phyloP scores from a whole-genome alignment of 2,113 vertebrate species.

The Anguilla rostrata region DNA sequence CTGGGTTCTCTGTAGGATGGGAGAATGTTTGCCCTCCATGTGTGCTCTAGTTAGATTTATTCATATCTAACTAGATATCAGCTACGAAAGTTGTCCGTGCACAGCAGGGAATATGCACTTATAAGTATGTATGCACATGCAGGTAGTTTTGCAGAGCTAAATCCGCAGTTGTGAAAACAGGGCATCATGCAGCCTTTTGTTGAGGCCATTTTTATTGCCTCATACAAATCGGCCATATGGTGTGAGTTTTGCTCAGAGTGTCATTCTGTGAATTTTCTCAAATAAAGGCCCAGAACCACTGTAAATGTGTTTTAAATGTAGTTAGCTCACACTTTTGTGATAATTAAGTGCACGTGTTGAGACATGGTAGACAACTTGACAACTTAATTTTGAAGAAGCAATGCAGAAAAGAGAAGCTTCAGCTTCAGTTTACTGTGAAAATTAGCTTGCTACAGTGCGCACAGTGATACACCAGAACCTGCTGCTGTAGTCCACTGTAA shows the following conservation, averaged over 20 bases:
- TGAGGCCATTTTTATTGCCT: too few species aligned
- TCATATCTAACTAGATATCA: background rate
- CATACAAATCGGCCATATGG: too few species aligned
- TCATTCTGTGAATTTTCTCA: too few species aligned
- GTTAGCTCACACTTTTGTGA: background rate
- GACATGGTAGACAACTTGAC: background rate
- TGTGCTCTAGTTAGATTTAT: background rate
- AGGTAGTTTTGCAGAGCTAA: background rate
- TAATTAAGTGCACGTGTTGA: background rate
- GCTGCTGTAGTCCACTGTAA: background rate
- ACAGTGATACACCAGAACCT: background rate
- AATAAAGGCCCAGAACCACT: background rate
- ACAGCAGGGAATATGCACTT: background rate
- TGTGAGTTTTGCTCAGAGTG: too few species aligned
- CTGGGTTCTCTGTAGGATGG: background rate
- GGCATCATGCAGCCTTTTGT: too few species aligned
- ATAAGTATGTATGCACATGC: background rate
- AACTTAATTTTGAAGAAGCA: background rate
- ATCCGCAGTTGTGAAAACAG: too few species aligned
- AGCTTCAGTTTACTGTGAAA: background rate
- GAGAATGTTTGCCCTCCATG: background rate
- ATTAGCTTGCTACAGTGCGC: background rate
- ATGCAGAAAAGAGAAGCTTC: background rate
- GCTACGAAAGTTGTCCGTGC: background rate
- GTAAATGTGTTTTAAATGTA: background rate